Evolutionary conservation across 2,888 invertebrate genomes (phyloP), one percentile per base, ranked within the genome.

Genomic region (Papilio elwesi): DNA sequence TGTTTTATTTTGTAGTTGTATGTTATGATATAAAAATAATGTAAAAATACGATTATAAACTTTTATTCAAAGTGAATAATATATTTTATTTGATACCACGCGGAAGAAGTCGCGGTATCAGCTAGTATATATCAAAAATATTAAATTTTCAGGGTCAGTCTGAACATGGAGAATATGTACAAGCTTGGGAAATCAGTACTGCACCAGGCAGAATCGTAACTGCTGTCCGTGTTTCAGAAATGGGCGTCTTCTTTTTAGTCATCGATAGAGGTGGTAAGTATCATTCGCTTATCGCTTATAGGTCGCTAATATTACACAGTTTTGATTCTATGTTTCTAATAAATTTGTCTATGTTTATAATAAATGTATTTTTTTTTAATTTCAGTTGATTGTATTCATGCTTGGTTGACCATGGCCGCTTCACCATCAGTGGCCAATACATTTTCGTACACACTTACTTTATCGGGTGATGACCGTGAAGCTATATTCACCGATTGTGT

Each of bases 161-260:
- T 74, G 92, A 92, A 80, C 86, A 88, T 82, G 92, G 90, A 51
- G 91, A 90, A 78, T 93, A 93, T 81, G 75, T 91, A 67, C 93
- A 93, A 85, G 90, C 91, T 63, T 93, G 93, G 93, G 91, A 92
- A 80, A 88, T 93, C 79, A 85, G 90, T 55, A 91, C 92, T 66
- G 82, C 79, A n/a, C 87, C 89, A 52, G 90, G 89, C 72, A 87
- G 89, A 77, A 84, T 92, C 76, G 92, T 91, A 62, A 92, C 91
- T 74, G 91, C 93, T 53, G 87, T 94, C 53, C 84, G 92, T 73
- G 84, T 94, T 51, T 81, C 89, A 69, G 91, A 93, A 74, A 93
- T 92, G 92, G 94, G 94, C 76, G 82, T 93, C 76, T 94, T 92
- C 82, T 94, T 93, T 80, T 82, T 94, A 74, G 83, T 90, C 73